Conservation (phyloP, 2,888 invertebrate species). For the Parochlus steinenii region DNA sequence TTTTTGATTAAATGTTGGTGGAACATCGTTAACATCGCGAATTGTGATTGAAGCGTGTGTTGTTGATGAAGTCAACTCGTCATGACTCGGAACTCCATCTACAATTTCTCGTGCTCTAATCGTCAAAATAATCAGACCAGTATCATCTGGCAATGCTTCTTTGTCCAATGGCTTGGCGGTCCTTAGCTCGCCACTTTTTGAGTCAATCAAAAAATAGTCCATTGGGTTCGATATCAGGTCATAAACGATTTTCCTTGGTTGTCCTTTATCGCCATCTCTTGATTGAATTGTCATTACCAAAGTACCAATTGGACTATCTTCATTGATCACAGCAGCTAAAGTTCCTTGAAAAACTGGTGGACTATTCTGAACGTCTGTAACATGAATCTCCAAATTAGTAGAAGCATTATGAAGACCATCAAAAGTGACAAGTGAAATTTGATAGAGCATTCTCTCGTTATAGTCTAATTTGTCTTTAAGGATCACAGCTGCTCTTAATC, state of each 20-base stretch:
- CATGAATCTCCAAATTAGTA: conserved; percentile 58
- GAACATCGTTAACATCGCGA: conserved; percentile 78
- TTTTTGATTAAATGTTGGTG: conserved; percentile 63
- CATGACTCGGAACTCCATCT: conserved; percentile 49
- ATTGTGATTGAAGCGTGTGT: conserved; percentile 69
- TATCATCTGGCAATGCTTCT: conserved; percentile 62
- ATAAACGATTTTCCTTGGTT: conserved; percentile 60
- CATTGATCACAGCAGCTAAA: conserved; percentile 58
- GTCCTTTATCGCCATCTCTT: conserved; percentile 68
- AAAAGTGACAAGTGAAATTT: conserved; percentile 56
- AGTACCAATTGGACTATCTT: conserved; percentile 71
- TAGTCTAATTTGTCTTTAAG: conserved; percentile 57
- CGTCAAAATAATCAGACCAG: conserved; percentile 60
- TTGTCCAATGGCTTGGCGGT: conserved; percentile 74
- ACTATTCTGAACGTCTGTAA: conserved; percentile 73
- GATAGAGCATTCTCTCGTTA: conserved; percentile 58
- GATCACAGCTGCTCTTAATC: conserved; percentile 55
- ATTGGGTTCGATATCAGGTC: conserved; percentile 70
- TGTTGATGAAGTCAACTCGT: conserved; percentile 47
- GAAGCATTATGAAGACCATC: conserved; percentile 62
- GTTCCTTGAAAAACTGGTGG: conserved; percentile 73
- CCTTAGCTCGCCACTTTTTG: conserved; percentile 58
- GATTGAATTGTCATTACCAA: conserved; percentile 64
- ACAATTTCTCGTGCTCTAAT: conserved; percentile 64
- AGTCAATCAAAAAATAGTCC: conserved; percentile 71